Percentiles rank a stretch among this genome's conserved stretches.
These are phyloP conservation scores for Caenorhabditis sinica DNA, from an alignment of 2,888 invertebrate genomes.

Conservation along the genomic window DNA sequence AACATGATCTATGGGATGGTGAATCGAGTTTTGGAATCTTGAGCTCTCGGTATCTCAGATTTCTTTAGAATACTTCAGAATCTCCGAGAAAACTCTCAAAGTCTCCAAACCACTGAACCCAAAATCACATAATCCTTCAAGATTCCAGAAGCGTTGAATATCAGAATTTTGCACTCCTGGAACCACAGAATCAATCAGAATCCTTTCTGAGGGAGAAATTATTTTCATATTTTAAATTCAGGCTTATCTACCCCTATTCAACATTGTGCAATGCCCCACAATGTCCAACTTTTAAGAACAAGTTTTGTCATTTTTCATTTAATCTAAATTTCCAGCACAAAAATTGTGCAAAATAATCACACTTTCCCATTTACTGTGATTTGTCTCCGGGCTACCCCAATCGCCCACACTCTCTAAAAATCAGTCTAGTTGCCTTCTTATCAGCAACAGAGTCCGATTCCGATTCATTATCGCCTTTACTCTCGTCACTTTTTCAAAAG, in stretches of 20 bases:
- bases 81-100: too few relatives aligned
- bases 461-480: conserved; percentile 8
- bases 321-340: background rate
- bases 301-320: too few relatives aligned
- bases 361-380: background rate
- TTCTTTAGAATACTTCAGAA: too few relatives aligned
- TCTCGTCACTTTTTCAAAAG: conserved; percentile 19
- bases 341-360: background rate
- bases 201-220: too few relatives aligned
- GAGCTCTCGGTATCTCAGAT: too few relatives aligned
- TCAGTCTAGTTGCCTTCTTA: conserved; percentile 16
- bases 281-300: background rate
- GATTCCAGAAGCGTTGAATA: too few relatives aligned
- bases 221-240: too few relatives aligned
- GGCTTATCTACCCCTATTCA: background rate
- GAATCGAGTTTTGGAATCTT: too few relatives aligned
- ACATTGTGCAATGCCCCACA: conserved; percentile 9
- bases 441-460: conserved; percentile 10
- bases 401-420: conserved; percentile 1
- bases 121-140: too few relatives aligned
- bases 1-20: background rate
- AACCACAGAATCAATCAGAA: too few relatives aligned
- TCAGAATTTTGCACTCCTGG: too few relatives aligned
- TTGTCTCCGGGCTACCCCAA: background rate
- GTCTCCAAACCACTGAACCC: too few relatives aligned